Evolutionary conservation across 2,888 invertebrate species (phyloP), one percentile per base, ranked within the genome.

Genomic region (Clivina fossor): DNA sequence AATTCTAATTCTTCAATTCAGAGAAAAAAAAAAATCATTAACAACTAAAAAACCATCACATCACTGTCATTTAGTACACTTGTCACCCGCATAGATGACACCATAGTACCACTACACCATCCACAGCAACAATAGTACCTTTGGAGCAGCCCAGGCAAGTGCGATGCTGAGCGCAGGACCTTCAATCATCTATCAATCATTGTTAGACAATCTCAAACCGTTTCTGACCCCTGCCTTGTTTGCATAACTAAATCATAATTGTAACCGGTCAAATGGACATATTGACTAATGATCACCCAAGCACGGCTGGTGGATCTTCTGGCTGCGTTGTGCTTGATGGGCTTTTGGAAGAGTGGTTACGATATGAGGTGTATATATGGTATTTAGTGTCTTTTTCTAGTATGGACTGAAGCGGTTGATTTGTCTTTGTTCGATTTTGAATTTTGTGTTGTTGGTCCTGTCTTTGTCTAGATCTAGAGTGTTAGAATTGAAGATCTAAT

Each of bases 211-310:
- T 55, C 55, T 63, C 62, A n/a, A n/a, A 61, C 60, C 63, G 60
- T 61, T n/a, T n/a, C 65, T 70, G 69, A 70, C 71, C 70, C 71
- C 70, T 65, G 70, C 71, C n/a, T 71, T 73, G 73, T 73, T 73
- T 73, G 72, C 71, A 72, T 73, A 72, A 72, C 73, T 69, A 71
- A 72, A 73, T 71, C 72, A 72, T 73, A 73, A 73, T 73, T 72
- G 71, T 71, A 68, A 69, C 69, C 68, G 66, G 64, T 66, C 67
- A 66, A 69, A 69, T 69, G 67, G 73, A 73, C 73, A 69, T 68
- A 70, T 72, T 73, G 73, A 73, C 71, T 73, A 73, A 73, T 73
- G 73, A 71, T 71, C 65, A 49, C 57, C 54, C 37, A 33, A 33
- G 16, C 16, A 33, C 7, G 8, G 9, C 16, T 5, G 33, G 33